Evolutionary conservation across 2,888 invertebrate genomes (phyloP).

Genomic region (Lepas anatifera): DNA sequence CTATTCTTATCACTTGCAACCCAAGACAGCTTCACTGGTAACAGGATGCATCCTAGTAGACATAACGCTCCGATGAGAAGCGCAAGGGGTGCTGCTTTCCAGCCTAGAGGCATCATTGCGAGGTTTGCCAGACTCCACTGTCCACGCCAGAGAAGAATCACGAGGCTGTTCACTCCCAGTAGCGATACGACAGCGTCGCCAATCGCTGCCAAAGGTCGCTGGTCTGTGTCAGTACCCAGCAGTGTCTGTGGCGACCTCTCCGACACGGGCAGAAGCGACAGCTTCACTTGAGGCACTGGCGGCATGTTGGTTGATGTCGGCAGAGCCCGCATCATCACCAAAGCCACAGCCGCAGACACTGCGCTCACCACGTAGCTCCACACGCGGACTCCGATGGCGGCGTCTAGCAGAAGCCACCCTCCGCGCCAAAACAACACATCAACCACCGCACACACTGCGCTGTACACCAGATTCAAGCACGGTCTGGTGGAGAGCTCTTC

Average conservation of each 20-base stretch:
- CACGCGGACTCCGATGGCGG: background rate
- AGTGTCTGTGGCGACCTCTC: background rate
- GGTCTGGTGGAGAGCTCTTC: background rate
- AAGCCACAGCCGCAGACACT: background rate
- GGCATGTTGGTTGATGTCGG: background rate
- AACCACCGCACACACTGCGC: background rate
- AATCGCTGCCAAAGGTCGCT: background rate
- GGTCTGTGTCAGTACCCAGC: background rate
- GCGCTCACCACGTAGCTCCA: background rate
- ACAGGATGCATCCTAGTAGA: background rate
- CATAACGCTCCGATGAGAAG: background rate
- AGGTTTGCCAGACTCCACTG: background rate
- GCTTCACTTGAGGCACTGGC: background rate
- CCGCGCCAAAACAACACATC: background rate
- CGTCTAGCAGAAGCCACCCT: background rate
- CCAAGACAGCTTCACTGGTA: background rate
- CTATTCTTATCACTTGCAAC: background rate
- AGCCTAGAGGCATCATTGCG: background rate
- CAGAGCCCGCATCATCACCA: background rate
- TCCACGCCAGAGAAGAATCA: background rate
- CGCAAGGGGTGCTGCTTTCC: background rate
- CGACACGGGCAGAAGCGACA: too few relatives aligned
- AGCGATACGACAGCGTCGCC: background rate
- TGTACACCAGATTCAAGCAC: background rate
- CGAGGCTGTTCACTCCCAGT: background rate